These are phyloP conservation scores for Periophthalmus magnuspinnatus DNA, from an alignment of 2,797 vertebrate species.

Conservation along the genomic window DNA sequence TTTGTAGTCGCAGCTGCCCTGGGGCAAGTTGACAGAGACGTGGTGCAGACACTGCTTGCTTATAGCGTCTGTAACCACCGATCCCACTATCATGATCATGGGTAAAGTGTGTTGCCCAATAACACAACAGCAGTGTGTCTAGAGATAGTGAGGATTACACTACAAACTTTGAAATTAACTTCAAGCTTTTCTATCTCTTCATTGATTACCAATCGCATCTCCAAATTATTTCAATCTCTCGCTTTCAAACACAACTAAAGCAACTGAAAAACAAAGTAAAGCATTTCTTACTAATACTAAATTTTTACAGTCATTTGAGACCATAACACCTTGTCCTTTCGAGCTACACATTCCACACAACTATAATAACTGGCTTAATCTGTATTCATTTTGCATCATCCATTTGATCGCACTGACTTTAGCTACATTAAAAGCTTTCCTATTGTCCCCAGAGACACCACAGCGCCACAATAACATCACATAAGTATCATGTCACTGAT, in stretches of 20 bases:
- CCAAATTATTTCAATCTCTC: neutral
- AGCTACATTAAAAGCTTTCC: slow-evolving; percentile 27
- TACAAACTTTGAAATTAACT: neutral
- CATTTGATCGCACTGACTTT: slow-evolving; percentile 17
- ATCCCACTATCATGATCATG: too few species aligned
- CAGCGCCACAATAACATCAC: slow-evolving; percentile 43
- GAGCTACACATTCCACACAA: neutral
- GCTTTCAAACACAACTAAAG: neutral
- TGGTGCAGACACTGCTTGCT: too few species aligned
- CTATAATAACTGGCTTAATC: neutral
- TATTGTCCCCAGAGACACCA: slow-evolving; percentile 22
- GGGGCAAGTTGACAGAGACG: too few species aligned
- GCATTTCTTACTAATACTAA: neutral
- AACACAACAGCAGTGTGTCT: too few species aligned
- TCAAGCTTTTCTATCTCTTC: too few species aligned
- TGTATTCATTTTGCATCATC: slow-evolving; percentile 19
- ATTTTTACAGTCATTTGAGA: neutral
- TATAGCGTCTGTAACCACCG: too few species aligned
- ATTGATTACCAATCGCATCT: neutral
- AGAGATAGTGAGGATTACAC: neutral
- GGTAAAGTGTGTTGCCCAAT: too few species aligned
- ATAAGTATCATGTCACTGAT: slow-evolving; percentile 68
- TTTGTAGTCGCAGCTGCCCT: too few species aligned
- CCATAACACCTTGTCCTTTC: neutral
- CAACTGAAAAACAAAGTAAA: neutral